Percentiles rank a stretch among this genome's conserved stretches.
phyloP scores from a whole-genome alignment of 2,888 invertebrate species.

The Eulithis prunata region DNA sequence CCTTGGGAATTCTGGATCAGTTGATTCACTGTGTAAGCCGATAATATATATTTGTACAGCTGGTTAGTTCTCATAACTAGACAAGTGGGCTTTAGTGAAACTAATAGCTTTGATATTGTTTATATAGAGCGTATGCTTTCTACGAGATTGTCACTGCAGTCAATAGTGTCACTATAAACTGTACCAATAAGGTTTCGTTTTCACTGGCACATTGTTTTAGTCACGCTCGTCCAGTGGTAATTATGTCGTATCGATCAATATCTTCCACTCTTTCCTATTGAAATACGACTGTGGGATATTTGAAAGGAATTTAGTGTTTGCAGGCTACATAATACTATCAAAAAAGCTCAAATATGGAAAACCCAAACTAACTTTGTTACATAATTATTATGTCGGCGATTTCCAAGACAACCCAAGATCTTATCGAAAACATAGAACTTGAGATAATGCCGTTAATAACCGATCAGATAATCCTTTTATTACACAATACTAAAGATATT shows the following conservation, averaged over 20 bases:
- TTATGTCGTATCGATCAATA: conserved; percentile 20
- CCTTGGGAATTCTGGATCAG: conserved; percentile 44
- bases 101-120: no score
- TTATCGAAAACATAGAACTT: no score
- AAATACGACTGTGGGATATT: conserved; percentile 6
- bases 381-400: conserved; percentile 4
- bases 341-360: no score
- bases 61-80: not conserved
- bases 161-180: no score
- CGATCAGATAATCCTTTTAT: no score
- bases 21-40: conserved; percentile 52
- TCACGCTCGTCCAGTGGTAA: not conserved
- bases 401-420: not conserved
- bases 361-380: no score
- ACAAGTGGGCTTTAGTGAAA: not conserved
- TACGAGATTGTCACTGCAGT: no score
- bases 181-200: no score
- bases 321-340: no score
- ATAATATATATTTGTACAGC: conserved; percentile 11
- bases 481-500: no score
- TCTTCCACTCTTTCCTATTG: conserved; percentile 12
- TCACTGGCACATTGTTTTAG: not conserved
- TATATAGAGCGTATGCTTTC: no score
- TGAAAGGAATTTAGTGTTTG: conserved; percentile 10
- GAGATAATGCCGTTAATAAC: no score